Base-by-base conservation (phyloP, 53 echinoderm and acorn worm species). In the Zoroaster sp. region DNA sequence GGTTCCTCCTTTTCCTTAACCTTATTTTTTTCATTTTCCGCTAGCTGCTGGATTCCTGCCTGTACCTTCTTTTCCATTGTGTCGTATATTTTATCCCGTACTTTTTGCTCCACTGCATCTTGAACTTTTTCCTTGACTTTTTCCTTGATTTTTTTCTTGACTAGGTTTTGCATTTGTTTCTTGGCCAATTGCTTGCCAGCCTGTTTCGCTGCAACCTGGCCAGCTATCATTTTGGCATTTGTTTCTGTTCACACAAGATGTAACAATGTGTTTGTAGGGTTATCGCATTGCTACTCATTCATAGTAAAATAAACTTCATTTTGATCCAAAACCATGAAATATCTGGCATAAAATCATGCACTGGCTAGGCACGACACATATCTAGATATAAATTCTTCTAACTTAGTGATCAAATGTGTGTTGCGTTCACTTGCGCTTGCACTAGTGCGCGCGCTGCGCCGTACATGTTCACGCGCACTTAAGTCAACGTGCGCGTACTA, bases 51-150 rank as follows among this genome's bases (percentile, higher is more conserved):
- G n/a, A n/a, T 59, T 67, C 46, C 65, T 18, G 66, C 36, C 30
- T 66, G 33, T 23, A 25, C 85, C 32, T 86, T 69, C 40, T 86
- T 40, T 45, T 93, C 55, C 69, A 83, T 20, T 47, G 86, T 35
- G 14, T 69, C 69, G 70, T 71, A n/a, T 67, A 87, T 72, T 73
- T 73, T 83, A 41, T 94, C 49, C 82, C 90, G 40, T 8, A 70
- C 53, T 69, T 89, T 66, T 38, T 88, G 77, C 34, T 87, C 73
- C 37, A 86, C 85, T 68, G 91, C 86, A 17, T 95, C 85, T 40
- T 93, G 75, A 5, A 77, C 91, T n/a, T 95, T 91, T 9, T 94
- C 69, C 46, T 93, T 80, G n/a, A 75, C 53, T n/a, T 90, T 25
- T 0, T 90, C 32, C 25, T 83, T 4, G 9, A 55, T 9, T 42